Base-by-base conservation (phyloP, 2,113 vertebrate species). In the Meleagris gallopavo region DNA sequence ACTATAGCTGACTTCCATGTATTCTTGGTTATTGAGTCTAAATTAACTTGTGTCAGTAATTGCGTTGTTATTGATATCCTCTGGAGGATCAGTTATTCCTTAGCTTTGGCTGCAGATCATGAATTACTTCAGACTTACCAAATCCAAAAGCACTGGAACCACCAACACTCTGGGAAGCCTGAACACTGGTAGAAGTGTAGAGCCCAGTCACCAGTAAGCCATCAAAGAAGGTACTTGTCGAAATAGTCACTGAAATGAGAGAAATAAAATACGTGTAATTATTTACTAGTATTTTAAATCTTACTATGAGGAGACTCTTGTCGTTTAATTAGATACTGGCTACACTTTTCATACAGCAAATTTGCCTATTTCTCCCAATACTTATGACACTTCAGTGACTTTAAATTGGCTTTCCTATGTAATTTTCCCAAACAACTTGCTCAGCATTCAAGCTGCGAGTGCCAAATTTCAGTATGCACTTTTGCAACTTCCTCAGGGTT, bases 191-290 rank as follows among this genome's bases (percentile, higher is more conserved):
- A 70, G 99, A 99, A 20, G 99, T 99, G 96, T 99, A 99, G 29
- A 99, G 98, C 64, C 99, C 99, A 11, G 99, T 99, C 84, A 99
- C 98, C 96, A 99, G 96, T 60, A 99, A 98, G 73, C 99, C 99
- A 64, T 99, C 99, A 92, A 99, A 99, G 93, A 98, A 98, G 57
- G 99, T 99, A 90, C 99, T 99, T 78, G 99, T 99, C 5, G 99
- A 99, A 97, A 99, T 98, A 73, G 99, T 99, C 95, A 99, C 99
- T 99, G 97, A 95, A 98, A 97, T 19, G 50, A 88, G 86, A 90
- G 38, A 72, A 82, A 34, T 40, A 61, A 90, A 78, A 77, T 72
- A 52, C 11, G 5, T 69, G 32, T 95, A 76, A 95, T 60, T 57
- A 91, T 18, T 41, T 75, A 34, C 32, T 21, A 54, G 15, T 73